Conservation (phyloP, 2,888 invertebrate species). For the Sinodicranocentrus sp. region DNA sequence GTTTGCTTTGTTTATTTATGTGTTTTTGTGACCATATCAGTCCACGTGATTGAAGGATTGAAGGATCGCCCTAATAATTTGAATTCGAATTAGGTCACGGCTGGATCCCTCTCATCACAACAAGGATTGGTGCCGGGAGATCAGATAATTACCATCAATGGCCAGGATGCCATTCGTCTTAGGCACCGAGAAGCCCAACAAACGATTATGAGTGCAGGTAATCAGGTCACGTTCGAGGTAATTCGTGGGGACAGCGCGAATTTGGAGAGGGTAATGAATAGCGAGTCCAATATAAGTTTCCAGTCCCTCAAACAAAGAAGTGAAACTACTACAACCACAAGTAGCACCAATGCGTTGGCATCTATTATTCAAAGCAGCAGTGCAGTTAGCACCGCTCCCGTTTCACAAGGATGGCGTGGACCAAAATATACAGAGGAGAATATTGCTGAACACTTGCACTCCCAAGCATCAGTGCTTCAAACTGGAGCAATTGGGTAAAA, state of each 20-base stretch:
- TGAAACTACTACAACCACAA: constrained; percentile 9
- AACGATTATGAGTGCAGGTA: constrained; percentile 92
- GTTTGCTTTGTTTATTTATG: constrained; percentile 79
- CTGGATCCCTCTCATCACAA: constrained; percentile 95
- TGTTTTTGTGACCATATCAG: no score
- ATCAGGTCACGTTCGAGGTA: constrained; percentile 90
- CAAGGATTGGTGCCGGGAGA: constrained; percentile 93
- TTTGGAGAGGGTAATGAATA: constrained; percentile 92
- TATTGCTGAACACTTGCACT: constrained; percentile 94
- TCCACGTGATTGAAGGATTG: no score
- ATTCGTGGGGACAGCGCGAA: constrained; percentile 87
- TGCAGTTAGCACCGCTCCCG: constrained; percentile 89
- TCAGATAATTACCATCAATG: constrained; percentile 94
- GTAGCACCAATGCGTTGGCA: not conserved
- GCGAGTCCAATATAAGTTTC: not conserved
- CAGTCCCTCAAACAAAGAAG: constrained; percentile 5
- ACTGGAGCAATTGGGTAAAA: constrained; percentile 96
- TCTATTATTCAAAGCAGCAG: constrained; percentile 37
- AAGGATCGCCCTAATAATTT: not conserved
- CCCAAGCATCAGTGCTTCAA: constrained; percentile 94
- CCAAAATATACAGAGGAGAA: constrained; percentile 94
- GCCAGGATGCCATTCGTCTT: constrained; percentile 88
- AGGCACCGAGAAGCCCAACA: constrained; percentile 98
- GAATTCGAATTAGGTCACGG: constrained; percentile 86
- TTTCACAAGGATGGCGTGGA: constrained; percentile 80